Conservation (phyloP, 1,140 invertebrate genomes). For the Drosophila malerkotliana region DNA sequence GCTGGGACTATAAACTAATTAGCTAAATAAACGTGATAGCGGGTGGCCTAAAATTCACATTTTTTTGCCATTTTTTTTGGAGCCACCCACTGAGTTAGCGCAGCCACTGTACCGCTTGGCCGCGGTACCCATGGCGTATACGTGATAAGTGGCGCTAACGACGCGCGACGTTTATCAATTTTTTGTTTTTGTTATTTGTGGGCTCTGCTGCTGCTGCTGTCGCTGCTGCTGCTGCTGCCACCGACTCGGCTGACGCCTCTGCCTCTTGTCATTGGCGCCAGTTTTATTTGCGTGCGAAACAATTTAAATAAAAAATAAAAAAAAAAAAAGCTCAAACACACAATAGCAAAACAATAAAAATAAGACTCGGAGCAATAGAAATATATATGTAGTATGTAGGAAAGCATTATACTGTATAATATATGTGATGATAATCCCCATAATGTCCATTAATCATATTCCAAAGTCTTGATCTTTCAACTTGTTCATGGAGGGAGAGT, state of each 20-base stretch:
- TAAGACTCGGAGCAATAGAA: conserved; percentile 28
- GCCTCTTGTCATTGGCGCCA: conserved; percentile 69
- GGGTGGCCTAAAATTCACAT: conserved; percentile 3
- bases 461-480: conserved; percentile 38
- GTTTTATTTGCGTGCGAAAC: conserved; percentile 80
- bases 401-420: not conserved
- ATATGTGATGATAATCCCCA: conserved; percentile 30
- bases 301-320: conserved; percentile 59
- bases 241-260: conserved; percentile 8
- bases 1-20: conserved; percentile 51
- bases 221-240: not conserved
- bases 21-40: conserved; percentile 45
- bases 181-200: conserved; percentile 19
- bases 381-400: conserved; percentile 14
- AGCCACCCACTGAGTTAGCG: conserved; percentile 6
- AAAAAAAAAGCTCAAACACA: not conserved
- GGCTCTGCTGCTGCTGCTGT: not conserved
- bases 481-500: not conserved
- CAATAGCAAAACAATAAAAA: conserved; percentile 29
- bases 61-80: not conserved
- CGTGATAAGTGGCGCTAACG: conserved; percentile 81
- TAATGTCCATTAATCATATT: conserved; percentile 31
- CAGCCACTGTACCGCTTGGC: conserved; percentile 9
- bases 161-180: conserved; percentile 78
- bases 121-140: conserved; percentile 69